Conservation (phyloP, 2,888 invertebrate genomes). For the Adelognathus sp. region DNA sequence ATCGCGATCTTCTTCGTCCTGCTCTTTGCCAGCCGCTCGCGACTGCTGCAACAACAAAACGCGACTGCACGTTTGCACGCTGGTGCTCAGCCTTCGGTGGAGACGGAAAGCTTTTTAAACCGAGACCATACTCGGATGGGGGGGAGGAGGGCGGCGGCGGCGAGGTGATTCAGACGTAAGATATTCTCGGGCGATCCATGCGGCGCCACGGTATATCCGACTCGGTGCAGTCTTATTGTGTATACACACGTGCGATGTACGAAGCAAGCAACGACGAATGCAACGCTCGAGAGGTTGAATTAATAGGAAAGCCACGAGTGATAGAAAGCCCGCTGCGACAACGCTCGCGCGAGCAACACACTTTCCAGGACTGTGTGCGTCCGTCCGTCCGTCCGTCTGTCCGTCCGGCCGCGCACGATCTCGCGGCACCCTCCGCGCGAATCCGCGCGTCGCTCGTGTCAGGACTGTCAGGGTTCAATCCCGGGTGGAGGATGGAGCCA, state of each 20-base stretch:
- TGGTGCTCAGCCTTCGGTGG: slow-evolving; percentile 11
- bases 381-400: too few species aligned
- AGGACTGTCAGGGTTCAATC: neutral
- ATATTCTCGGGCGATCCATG: slow-evolving; percentile 75
- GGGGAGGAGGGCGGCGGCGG: neutral
- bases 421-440: slow-evolving; percentile 10
- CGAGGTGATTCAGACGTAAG: slow-evolving; percentile 75
- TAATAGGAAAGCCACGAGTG: slow-evolving; percentile 59
- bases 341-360: slow-evolving; percentile 39
- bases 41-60: slow-evolving; percentile 45
- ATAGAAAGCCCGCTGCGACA: slow-evolving; percentile 51
- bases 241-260: too few species aligned
- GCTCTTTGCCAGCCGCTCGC: slow-evolving; percentile 15
- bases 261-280: too few species aligned
- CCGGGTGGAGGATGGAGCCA: neutral
- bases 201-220: slow-evolving; percentile 75
- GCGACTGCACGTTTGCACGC: slow-evolving; percentile 30
- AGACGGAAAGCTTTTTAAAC: slow-evolving; percentile 53
- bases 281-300: slow-evolving; percentile 48
- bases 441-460: slow-evolving; percentile 18
- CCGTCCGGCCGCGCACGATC: slow-evolving; percentile 29
- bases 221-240: too few species aligned
- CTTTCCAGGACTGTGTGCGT: slow-evolving; percentile 18
- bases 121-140: slow-evolving; percentile 52
- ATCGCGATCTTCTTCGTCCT: slow-evolving; percentile 17